Percentiles rank a stretch among this genome's conserved stretches.
These are phyloP conservation scores for Rhinella marina DNA, from an alignment of 2,797 vertebrate genomes.

Conservation along the genomic window DNA sequence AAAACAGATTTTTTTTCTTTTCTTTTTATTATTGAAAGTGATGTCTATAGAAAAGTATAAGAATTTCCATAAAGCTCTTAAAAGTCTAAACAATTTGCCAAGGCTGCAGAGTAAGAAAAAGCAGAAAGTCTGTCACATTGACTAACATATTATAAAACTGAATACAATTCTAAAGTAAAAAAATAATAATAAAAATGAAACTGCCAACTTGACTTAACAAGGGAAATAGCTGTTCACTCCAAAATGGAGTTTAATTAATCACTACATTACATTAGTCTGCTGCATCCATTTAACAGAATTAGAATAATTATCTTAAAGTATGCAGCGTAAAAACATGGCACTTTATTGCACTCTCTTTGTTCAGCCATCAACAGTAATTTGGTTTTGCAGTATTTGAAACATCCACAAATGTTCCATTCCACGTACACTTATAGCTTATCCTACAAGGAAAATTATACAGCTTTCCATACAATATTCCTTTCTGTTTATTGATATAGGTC, in stretches of 20 bases:
- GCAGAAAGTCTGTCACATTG: not conserved
- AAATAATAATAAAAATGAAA: constrained; percentile 17
- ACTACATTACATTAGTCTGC: constrained; percentile 16
- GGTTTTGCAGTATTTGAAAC: not conserved
- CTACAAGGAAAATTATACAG: not conserved
- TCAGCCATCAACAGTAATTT: not conserved
- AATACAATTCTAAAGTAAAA: not conserved
- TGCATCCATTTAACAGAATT: constrained; percentile 28
- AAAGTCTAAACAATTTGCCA: constrained; percentile 4
- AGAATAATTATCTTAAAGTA: constrained; percentile 36
- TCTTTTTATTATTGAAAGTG: constrained; percentile 2
- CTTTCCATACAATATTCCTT: not conserved
- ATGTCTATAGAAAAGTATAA: not conserved
- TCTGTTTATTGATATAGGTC: not conserved
- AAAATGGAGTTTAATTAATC: constrained; percentile 39
- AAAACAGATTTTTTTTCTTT: not conserved
- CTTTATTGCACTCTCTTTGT: not conserved
- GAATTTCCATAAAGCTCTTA: not conserved
- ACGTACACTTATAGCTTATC: not conserved
- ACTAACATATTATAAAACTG: constrained; percentile 13
- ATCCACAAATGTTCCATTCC: not conserved
- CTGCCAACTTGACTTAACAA: constrained; percentile 10
- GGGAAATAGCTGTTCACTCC: constrained; percentile 17
- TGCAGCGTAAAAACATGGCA: constrained; percentile 11
- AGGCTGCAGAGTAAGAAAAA: not conserved